These are phyloP conservation scores for Rhinoraja longicauda DNA, from an alignment of 2,797 vertebrate genomes.

Conservation along the genomic window DNA sequence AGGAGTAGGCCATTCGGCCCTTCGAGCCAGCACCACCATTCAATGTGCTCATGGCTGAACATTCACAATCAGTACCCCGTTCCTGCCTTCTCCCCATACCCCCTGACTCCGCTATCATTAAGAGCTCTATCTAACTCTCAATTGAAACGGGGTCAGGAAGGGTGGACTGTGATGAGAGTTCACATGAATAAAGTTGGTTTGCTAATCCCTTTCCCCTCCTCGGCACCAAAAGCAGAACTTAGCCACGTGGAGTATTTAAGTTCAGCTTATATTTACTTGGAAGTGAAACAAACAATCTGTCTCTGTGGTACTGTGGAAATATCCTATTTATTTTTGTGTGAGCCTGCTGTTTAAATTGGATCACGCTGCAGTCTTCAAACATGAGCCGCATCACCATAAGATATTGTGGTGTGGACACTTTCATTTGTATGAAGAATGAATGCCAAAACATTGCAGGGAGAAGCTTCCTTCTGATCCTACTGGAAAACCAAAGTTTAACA, in stretches of 20 bases:
- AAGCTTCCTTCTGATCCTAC: background rate
- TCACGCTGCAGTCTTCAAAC: background rate
- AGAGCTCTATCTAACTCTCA: no score
- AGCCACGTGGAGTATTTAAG: background rate
- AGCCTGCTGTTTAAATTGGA: background rate
- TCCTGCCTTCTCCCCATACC: no score
- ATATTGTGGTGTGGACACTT: background rate
- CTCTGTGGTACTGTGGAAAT: background rate
- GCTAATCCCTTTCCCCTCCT: background rate
- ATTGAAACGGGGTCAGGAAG: no score
- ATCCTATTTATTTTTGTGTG: background rate
- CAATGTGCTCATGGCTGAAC: no score
- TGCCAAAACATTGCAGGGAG: background rate
- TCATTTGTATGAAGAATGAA: background rate
- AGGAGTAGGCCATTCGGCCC: no score
- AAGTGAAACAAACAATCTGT: background rate
- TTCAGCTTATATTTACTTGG: background rate
- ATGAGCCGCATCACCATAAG: background rate
- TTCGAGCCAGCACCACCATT: no score
- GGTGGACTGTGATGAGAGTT: background rate
- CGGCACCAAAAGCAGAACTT: background rate
- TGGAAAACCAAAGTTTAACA: background rate
- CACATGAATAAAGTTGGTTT: background rate
- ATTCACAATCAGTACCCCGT: no score
- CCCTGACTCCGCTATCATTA: no score